Evolutionary conservation across 1,140 invertebrate species (phyloP).

Genomic region (Homarus americanus): DNA sequence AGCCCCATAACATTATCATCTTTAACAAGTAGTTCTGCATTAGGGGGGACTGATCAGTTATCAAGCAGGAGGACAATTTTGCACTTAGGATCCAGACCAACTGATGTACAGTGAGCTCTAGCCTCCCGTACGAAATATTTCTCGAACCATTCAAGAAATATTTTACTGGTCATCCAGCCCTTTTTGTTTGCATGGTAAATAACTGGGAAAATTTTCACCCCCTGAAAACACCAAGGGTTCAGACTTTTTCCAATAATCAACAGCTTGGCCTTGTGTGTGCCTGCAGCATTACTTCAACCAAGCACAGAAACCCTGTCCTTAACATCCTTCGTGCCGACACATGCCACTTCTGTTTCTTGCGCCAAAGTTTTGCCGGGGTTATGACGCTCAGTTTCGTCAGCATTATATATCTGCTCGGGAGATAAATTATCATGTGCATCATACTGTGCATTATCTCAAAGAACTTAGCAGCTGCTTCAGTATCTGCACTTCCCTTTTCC

Average conservation of each 20-base stretch:
- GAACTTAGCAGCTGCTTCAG: no score
- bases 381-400: no score
- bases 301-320: no score
- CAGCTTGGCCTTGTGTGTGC: constrained; percentile 15
- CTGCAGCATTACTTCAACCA: not conserved
- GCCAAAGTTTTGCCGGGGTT: no score
- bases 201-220: not conserved
- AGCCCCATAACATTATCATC: no score
- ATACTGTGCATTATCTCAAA: no score
- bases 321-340: no score
- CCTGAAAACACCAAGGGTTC: not conserved
- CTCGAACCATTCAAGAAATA: constrained; percentile 26
- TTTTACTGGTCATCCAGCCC: not conserved
- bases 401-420: no score
- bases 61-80: not conserved
- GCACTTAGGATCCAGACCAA: constrained; percentile 10
- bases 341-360: no score
- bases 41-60: not conserved
- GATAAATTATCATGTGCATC: no score
- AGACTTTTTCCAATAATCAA: constrained; percentile 15
- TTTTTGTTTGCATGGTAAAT: not conserved
- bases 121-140: constrained; percentile 12
- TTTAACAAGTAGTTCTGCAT: constrained; percentile 13
- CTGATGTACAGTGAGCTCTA: constrained; percentile 1
- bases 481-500: no score